Percentiles rank a stretch among this genome's conserved stretches.
Evolutionary conservation across 2,797 vertebrate genomes (phyloP).

Genomic region (Aulostomus chinensis): DNA sequence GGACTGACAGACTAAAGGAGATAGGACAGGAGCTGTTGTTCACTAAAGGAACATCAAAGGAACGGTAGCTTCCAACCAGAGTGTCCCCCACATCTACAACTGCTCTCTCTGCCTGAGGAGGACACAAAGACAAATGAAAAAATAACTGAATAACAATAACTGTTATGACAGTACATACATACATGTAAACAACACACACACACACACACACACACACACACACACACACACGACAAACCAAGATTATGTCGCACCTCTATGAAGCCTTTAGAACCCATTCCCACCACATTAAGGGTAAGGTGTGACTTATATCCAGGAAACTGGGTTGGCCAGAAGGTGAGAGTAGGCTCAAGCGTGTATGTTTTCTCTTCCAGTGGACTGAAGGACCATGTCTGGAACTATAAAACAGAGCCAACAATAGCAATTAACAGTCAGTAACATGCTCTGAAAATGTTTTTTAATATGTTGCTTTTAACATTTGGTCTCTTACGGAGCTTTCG

Average conservation of each 20-base stretch:
- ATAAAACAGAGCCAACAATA: too few relatives aligned
- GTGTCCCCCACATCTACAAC: slow-evolving; percentile 81
- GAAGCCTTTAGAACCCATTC: slow-evolving; percentile 76
- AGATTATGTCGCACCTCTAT: slow-evolving; percentile 75
- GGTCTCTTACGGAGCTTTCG: slow-evolving; percentile 83
- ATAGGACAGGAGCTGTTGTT: slow-evolving; percentile 86
- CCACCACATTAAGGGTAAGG: slow-evolving; percentile 78
- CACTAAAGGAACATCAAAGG: slow-evolving; percentile 79
- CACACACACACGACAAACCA: neutral
- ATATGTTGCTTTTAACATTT: neutral
- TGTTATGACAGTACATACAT: neutral
- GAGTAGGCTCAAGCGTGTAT: slow-evolving; percentile 78
- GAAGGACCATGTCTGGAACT: slow-evolving; percentile 91
- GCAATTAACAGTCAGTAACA: too few relatives aligned
- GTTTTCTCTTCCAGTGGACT: slow-evolving; percentile 80
- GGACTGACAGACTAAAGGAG: slow-evolving; percentile 80
- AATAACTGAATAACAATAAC: neutral
- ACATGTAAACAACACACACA: neutral
- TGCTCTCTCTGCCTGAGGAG: slow-evolving; percentile 73
- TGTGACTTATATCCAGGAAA: slow-evolving; percentile 55
- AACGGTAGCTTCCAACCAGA: slow-evolving; percentile 80
- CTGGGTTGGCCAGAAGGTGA: slow-evolving; percentile 81
- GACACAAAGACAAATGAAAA: slow-evolving; percentile 16
- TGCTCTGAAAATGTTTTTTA: neutral
- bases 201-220: too few relatives aligned